Base-by-base conservation (phyloP, 30 jellyfish, hydroid and myxozoan genomes). In the Pseudorhiza aurosa region DNA sequence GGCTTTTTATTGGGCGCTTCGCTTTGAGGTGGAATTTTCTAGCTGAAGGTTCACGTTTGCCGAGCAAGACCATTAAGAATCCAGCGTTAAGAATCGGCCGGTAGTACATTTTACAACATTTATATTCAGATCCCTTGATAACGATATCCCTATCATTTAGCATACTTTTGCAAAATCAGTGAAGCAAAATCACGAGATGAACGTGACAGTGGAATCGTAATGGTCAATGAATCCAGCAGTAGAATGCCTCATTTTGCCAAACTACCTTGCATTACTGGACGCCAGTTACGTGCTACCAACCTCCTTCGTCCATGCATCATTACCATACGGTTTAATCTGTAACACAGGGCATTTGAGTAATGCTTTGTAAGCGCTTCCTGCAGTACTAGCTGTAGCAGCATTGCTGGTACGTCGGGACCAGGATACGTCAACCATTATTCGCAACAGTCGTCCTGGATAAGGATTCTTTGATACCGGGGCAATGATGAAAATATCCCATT, bases 381-480 rank as follows among this genome's bases (percentile, higher is more conserved):
- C 1, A 0, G 31, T 33, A 8, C 24, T 64, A 19, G 36, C 78
- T 12, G 78, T 26, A 35, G 78, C 78, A 11, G 78, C 31, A 27
- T 14, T 64, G 28, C 33, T 64, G 8, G 35, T 64, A 0, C 35
- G n/a, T n/a, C n/a, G n/a, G n/a, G n/a, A n/a, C 59, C 31, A 28
- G 78, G 30, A n/a, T 64, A 31, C 35, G 78, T 58, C 78, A 64
- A 46, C 78, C 78, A 10, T 33, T 64, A 28, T 64, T 64, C 30
- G 32, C 35, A 18, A 32, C 58, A 32, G 14, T 40, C 5, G 8
- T 64, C n/a, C 32, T 64, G 17, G 17, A 42, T 9, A 18, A 30
- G 8, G 58, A 64, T 7, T 32, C 58, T 30, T 24, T 37, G 31
- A 37, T 5, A 14, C 78, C 58, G 17, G 10, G 32, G 17, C 35